Conservation (phyloP, 2,113 vertebrate species). For the Etheostoma cragini region DNA sequence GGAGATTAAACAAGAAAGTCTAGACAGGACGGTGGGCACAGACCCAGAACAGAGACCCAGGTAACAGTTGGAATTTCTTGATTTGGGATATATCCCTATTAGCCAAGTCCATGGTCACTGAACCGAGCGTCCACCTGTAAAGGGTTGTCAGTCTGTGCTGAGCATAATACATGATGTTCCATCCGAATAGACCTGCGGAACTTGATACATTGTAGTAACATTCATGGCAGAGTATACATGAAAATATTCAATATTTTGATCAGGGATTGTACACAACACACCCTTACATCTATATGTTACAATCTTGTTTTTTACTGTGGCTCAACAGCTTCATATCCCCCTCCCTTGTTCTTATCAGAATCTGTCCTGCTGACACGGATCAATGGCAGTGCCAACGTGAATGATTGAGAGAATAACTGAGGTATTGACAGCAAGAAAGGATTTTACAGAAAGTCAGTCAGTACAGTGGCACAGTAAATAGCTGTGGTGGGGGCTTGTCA, state of each 20-base stretch:
- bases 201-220: conserved; percentile 7
- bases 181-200: conserved; percentile 1
- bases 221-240: conserved; percentile 11
- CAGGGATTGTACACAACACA: conserved; percentile 7
- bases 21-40: neutral
- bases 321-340: conserved; percentile 6
- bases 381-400: conserved; percentile 30
- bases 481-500: conserved; percentile 48
- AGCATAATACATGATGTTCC: conserved; percentile 21
- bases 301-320: neutral
- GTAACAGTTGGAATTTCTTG: conserved; percentile 55
- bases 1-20: conserved; percentile 5
- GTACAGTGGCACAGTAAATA: conserved; percentile 29
- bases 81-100: conserved; percentile 52
- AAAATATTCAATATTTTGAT: neutral
- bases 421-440: conserved; percentile 63
- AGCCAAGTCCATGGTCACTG: conserved; percentile 51
- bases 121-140: conserved; percentile 17
- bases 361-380: conserved; percentile 62
- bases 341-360: conserved; percentile 43
- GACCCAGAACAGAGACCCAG: conserved; percentile 32
- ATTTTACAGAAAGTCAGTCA: conserved; percentile 53
- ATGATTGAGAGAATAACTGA: conserved; percentile 60
- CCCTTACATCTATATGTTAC: neutral
- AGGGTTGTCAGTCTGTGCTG: conserved; percentile 27